Percentiles rank a stretch among this genome's conserved stretches.
Conservation (phyloP, 2,113 vertebrate genomes). For the Penelope pileata region DNA sequence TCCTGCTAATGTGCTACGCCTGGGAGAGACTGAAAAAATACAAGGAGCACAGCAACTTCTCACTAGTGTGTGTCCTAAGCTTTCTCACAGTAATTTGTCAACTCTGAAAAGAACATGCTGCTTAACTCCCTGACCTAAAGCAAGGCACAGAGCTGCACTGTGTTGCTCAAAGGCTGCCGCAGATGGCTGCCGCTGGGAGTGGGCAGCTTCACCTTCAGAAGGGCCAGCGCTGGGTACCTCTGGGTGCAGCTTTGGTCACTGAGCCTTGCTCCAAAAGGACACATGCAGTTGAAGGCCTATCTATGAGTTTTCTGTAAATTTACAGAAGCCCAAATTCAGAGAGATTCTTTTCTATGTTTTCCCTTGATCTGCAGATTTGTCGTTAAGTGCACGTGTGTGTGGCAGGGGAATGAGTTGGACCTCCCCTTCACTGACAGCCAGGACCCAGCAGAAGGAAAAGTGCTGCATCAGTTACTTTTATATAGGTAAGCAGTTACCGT, state of each 20-base stretch:
- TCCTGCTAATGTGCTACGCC: neutral
- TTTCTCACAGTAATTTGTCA: neutral
- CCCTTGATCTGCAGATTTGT: neutral
- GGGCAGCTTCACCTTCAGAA: neutral
- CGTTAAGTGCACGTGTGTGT: neutral
- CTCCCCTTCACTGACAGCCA: neutral
- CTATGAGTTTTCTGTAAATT: neutral
- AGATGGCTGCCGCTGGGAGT: neutral
- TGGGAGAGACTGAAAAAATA: neutral
- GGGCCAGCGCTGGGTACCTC: neutral
- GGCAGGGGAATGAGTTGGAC: neutral
- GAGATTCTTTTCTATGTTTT: neutral
- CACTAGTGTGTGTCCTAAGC: neutral
- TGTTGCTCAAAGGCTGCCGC: conserved; percentile 2
- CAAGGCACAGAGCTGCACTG: neutral
- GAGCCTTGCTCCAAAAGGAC: neutral
- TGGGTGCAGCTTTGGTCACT: neutral
- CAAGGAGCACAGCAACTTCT: neutral
- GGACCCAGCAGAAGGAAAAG: neutral
- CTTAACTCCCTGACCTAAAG: neutral
- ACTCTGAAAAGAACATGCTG: neutral
- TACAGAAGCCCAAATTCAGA: neutral
- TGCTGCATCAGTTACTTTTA: neutral
- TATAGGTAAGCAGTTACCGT: neutral
- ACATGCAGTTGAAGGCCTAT: neutral